Evolutionary conservation across 2,797 vertebrate species (phyloP), one percentile per base, ranked within the genome.

Genomic region (Sarcoramphus papa): DNA sequence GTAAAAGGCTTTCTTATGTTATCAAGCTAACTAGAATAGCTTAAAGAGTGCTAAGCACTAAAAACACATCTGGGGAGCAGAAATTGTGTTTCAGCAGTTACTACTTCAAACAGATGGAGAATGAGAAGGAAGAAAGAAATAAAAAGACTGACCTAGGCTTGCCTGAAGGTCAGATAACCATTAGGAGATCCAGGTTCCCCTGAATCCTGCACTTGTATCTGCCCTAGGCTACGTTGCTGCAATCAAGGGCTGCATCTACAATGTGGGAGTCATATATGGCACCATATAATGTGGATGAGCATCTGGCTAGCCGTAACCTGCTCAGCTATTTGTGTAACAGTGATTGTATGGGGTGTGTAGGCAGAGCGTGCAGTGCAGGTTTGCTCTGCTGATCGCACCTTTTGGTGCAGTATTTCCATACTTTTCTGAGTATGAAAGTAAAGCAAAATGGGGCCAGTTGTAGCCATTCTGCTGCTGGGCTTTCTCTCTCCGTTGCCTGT

Each of bases 251-350:
- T 64, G 25, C 4, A 5, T 41, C 67, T 77, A 16, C 20, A 8
- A 4, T 0, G n/a, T 45, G 25, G 17, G 51, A 35, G 35, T 54
- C 14, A 9, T 8, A 1, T 1, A 3, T 2, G 22, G 28, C 43
- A 54, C 30, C 0, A 0, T 10, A 5, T 21, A 45, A 16, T 2
- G 31, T 0, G 0, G 59, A 16, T 0, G 16, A 70, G 21, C 57
- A 23, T 18, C 68, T 10, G 18, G 15, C 51, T 59, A 65, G 47
- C 43, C 0, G 2, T 15, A 20, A 69, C n/a, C 37, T 21, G 20
- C 22, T 48, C 41, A 35, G 51, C 3, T 12, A 1, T 16, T 64
- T 64, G 84, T 47, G 23, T 57, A 25, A 33, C 28, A 19, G 37
- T 20, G 3, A 1, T 22, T 41, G 30, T 37, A 33, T 0, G 4